Conservation (phyloP, 2,797 vertebrate genomes). For the Somateria mollissima region DNA sequence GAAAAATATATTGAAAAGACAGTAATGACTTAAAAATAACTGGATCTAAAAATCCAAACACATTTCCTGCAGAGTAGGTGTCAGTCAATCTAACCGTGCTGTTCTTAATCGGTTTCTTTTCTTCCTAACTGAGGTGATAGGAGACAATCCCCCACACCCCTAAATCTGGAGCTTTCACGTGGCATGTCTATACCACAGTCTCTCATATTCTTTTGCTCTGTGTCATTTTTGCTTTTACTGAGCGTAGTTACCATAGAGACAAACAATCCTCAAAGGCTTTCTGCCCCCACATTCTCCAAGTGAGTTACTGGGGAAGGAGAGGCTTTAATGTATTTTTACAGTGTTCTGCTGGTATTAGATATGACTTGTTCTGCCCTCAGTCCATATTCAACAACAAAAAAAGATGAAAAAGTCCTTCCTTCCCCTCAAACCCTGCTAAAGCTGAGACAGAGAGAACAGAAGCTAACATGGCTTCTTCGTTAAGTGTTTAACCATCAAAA, state of each 20-base stretch:
- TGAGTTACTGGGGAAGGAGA: neutral
- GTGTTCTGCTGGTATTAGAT: neutral
- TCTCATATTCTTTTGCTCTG: neutral
- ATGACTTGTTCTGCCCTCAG: slow-evolving; percentile 1
- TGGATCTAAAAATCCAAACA: neutral
- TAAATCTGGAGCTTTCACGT: neutral
- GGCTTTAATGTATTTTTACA: neutral
- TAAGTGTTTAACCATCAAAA: neutral
- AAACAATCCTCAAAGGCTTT: slow-evolving; percentile 37
- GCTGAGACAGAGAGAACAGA: neutral
- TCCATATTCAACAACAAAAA: neutral
- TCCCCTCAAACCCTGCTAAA: neutral
- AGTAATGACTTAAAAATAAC: neutral
- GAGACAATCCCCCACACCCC: neutral
- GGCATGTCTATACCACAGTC: neutral
- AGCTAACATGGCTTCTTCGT: neutral
- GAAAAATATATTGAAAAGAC: neutral
- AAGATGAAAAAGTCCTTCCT: neutral
- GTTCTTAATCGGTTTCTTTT: neutral
- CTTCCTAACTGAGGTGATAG: neutral
- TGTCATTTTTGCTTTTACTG: neutral
- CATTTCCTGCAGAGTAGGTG: neutral
- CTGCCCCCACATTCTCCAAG: neutral
- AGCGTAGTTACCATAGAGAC: slow-evolving; percentile 57
- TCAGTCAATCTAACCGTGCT: neutral